Evolutionary conservation across 2,888 invertebrate species (phyloP).

Genomic region (Cataglyphis rosenhaueri): DNA sequence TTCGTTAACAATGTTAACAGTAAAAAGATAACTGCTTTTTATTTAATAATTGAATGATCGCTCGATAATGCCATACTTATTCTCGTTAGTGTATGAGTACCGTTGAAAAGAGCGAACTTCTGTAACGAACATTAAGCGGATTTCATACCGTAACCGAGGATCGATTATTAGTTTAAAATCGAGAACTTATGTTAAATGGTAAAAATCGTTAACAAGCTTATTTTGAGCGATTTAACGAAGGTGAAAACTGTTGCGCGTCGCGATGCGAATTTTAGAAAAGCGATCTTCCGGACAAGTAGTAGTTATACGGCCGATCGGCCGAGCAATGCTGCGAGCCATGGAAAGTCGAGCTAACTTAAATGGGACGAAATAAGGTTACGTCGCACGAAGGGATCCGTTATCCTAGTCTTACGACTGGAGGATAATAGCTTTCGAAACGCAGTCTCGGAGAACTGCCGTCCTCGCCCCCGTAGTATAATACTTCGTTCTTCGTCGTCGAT

Average conservation of each 20-base stretch:
- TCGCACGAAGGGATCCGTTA: slow-evolving; percentile 44
- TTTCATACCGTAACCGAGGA: neutral
- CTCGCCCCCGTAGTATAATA: slow-evolving; percentile 55
- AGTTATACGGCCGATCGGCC: slow-evolving; percentile 4
- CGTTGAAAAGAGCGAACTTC: neutral
- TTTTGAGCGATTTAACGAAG: neutral
- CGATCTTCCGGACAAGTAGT: slow-evolving; percentile 11
- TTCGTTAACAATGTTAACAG: neutral
- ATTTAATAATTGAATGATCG: neutral
- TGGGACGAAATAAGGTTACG: slow-evolving; percentile 52
- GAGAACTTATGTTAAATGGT: neutral
- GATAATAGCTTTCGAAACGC: slow-evolving; percentile 74
- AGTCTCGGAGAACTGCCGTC: slow-evolving; percentile 55
- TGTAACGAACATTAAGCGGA: neutral
- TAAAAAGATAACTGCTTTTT: neutral
- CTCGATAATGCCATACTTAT: neutral
- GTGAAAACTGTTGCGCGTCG: slow-evolving; percentile 4
- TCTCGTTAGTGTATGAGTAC: neutral
- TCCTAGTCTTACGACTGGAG: slow-evolving; percentile 54
- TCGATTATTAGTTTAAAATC: neutral
- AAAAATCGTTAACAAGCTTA: neutral
- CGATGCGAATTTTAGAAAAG: neutral
- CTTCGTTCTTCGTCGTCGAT: slow-evolving; percentile 43
- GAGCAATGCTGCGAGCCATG: slow-evolving; percentile 35
- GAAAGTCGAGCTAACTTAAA: slow-evolving; percentile 55